Percentiles rank a stretch among this genome's conserved stretches.
phyloP scores from a whole-genome alignment of 2,797 vertebrate genomes.

The Notolabrus celidotus region DNA sequence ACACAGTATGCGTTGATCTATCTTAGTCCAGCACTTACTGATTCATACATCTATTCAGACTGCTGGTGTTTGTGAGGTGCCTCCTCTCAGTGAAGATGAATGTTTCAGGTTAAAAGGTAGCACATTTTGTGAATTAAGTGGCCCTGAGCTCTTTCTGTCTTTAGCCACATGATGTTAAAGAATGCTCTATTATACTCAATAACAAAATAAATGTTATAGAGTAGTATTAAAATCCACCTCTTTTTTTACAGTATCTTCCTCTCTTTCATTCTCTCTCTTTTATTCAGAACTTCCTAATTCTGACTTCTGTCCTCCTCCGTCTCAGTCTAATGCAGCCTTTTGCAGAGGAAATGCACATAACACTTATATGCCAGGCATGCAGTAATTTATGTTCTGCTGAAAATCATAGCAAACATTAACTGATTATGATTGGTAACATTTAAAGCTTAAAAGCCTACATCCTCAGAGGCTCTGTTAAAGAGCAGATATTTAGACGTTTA shows the following conservation, averaged over 20 bases:
- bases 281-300: conserved; percentile 32
- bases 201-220: conserved; percentile 14
- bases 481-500: neutral
- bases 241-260: conserved; percentile 7
- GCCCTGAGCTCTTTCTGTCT: neutral
- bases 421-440: neutral
- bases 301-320: conserved; percentile 17
- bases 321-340: conserved; percentile 7
- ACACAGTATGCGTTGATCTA: neutral
- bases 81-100: too few species aligned
- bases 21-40: too few species aligned
- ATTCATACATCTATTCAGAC: too few species aligned
- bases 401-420: neutral
- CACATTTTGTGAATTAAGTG: neutral
- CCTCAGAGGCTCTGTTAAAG: neutral
- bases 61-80: too few species aligned
- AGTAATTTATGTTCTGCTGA: neutral
- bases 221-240: conserved; percentile 20
- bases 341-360: neutral
- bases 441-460: conserved; percentile 1
- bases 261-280: too few species aligned
- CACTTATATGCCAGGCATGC: neutral
- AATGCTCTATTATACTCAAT: neutral
- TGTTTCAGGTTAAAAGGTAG: conserved; percentile 3
- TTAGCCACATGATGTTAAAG: too few species aligned